Percentiles rank a stretch among this genome's conserved stretches.
These are phyloP conservation scores for Nerophis ophidion DNA, from an alignment of 2,113 vertebrate species.

Conservation along the genomic window DNA sequence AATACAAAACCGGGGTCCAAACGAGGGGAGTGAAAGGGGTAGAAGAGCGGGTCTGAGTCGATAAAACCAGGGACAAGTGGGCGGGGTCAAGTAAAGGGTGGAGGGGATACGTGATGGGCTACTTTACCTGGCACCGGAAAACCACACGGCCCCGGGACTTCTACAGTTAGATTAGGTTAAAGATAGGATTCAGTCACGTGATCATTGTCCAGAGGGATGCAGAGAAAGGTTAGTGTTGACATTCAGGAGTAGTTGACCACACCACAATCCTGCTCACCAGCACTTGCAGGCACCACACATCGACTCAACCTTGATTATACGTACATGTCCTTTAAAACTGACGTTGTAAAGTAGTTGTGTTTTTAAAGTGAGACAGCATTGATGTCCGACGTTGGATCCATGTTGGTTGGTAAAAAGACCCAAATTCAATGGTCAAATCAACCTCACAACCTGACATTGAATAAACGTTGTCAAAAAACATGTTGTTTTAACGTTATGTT, in stretches of 20 bases:
- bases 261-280: slow-evolving; percentile 20
- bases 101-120: slow-evolving; percentile 57
- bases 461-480: no score
- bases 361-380: no score
- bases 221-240: slow-evolving; percentile 16
- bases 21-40: slow-evolving; percentile 41
- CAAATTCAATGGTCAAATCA: no score
- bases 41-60: slow-evolving; percentile 18
- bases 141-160: slow-evolving; percentile 89
- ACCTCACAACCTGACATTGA: no score
- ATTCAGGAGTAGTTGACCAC: slow-evolving; percentile 24
- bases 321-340: no score
- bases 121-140: slow-evolving; percentile 89
- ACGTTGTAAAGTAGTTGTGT: no score
- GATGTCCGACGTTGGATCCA: no score
- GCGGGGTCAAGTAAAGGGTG: slow-evolving; percentile 31
- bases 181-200: slow-evolving; percentile 60
- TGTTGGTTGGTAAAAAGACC: no score
- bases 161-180: slow-evolving; percentile 76
- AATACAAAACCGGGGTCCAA: slow-evolving; percentile 13
- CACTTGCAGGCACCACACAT: no score
- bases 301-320: no score
- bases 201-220: slow-evolving; percentile 18
- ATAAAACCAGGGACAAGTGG: slow-evolving; percentile 26
- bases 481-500: no score